Evolutionary conservation across 2,113 vertebrate genomes (phyloP), one percentile per base, ranked within the genome.

Genomic region (Charadrius vociferus): DNA sequence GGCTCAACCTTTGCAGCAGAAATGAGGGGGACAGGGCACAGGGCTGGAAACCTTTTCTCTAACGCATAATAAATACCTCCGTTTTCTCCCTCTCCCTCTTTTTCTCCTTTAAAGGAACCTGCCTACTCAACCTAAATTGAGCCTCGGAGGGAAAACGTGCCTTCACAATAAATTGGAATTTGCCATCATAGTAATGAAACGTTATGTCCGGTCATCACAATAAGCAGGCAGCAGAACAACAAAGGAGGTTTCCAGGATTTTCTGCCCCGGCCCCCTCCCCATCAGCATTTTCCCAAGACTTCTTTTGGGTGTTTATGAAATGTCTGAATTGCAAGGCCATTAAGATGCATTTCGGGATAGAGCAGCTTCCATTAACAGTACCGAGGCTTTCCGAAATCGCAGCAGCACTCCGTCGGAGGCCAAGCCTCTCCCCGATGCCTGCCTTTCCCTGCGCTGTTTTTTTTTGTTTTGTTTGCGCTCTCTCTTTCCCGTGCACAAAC

Each of bases 401-500:
- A 94, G 70, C 68, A 88, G 59, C 83, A 21, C 70, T 16, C 65
- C 4, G 6, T 49, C 8, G 4, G 81, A 81, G 77, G 49, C 81
- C 22, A 81, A 96, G 81, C 70, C 96, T 83, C 83, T 94, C 83
- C 43, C 43, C 12, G 8, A 74, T 39, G 88, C 88, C 91, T 88
- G 85, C 36, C 56, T 90, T 82, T 74, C 62, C 87, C 86, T 59
- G 30, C 4, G 20, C 65, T 77, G 92, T 58, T 58, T 15, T n/a
- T 15, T n/a, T n/a, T 36, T n/a, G 73, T 94, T 97, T 61, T 95
- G 95, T 90, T 95, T 93, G 92, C 10, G 82, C 90, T 96, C 72
- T 93, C 82, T 91, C 93, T 72, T 63, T 83, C 90, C 94, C 75
- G 74, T 45, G 92, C 95, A 97, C 94, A 96, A 86, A 97, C 97